These are phyloP conservation scores for Glossophaga mutica DNA, from an alignment of 2,797 vertebrate species.

Conservation along the genomic window DNA sequence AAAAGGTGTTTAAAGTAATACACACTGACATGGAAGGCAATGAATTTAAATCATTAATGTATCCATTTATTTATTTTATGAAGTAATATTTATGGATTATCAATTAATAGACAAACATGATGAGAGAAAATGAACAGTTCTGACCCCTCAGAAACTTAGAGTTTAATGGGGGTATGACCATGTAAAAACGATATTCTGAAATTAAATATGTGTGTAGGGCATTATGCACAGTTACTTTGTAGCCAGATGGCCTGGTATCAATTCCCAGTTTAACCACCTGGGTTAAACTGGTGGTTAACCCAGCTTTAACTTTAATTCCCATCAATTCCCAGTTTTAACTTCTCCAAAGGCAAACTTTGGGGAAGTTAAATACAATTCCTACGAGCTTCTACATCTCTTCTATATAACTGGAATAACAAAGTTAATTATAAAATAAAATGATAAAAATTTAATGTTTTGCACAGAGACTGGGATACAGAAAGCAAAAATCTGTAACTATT, in stretches of 20 bases:
- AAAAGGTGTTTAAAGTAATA: slow-evolving; percentile 27
- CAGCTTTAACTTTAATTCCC: too few species aligned
- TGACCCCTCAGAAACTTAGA: not conserved
- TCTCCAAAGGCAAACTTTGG: not conserved
- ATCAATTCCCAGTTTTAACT: too few species aligned
- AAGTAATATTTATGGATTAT: not conserved
- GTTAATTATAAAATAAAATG: not conserved
- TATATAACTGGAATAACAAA: not conserved
- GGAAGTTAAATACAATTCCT: not conserved
- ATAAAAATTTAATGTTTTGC: not conserved
- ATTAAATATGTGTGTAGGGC: not conserved
- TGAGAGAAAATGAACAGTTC: not conserved
- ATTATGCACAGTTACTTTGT: not conserved
- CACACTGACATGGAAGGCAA: not conserved
- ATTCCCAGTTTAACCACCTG: not conserved
- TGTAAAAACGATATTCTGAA: not conserved
- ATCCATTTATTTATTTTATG: not conserved
- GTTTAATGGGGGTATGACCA: not conserved
- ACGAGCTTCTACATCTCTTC: not conserved
- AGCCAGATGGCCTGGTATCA: not conserved
- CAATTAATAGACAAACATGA: not conserved
- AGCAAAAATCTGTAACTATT: not conserved
- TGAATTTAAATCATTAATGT: not conserved
- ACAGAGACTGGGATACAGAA: not conserved
- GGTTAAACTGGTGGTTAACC: too few species aligned